Evolutionary conservation across 2,113 vertebrate genomes (phyloP), one percentile per base, ranked within the genome.

Genomic region (Cottus gobio): DNA sequence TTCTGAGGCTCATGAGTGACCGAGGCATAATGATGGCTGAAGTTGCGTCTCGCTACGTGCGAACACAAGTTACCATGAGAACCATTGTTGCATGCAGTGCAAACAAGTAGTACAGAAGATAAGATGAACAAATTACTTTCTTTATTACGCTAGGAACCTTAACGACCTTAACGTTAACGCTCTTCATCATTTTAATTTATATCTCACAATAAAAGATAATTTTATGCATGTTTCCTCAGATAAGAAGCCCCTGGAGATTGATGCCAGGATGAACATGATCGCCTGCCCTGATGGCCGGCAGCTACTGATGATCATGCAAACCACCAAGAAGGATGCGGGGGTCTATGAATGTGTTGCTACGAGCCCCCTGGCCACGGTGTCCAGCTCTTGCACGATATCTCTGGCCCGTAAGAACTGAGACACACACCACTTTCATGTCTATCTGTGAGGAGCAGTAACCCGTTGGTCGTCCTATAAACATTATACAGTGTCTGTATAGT

Each of bases 281-380:
- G 96, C 97, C 79, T 99, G 97, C 77, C 97, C 98, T 39, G 98
- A 99, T 0, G 98, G 98, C 1, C 92, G 98, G 6, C 98, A 99
- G 93, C 94, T 99, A 79, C 95, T 99, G 80, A 98, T 97, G 93
- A 97, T 99, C 22, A 83, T 97, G 92, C 96, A 96, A 83, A 96
- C 94, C 5, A 95, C 95, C 87, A 96, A 95, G 91, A 96, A 96
- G 79, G 97, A 99, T 0, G 95, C 97, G 0, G 98, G 98, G 13
- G 93, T 98, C 9, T 99, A 99, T 0, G 97, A 99, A 85, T 99
- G 98, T 77, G 96, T 97, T 20, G 98, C 97, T 0, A 94, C 96
- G 57, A 99, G 97, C 1, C 88, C 95, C 10, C 87, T 99, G 77
- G 98, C 97, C 76, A 92, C 95, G 0, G 95, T 96, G 74, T 96